phyloP scores from a whole-genome alignment of 1,140 invertebrate species.

The Nasonia giraulti region DNA sequence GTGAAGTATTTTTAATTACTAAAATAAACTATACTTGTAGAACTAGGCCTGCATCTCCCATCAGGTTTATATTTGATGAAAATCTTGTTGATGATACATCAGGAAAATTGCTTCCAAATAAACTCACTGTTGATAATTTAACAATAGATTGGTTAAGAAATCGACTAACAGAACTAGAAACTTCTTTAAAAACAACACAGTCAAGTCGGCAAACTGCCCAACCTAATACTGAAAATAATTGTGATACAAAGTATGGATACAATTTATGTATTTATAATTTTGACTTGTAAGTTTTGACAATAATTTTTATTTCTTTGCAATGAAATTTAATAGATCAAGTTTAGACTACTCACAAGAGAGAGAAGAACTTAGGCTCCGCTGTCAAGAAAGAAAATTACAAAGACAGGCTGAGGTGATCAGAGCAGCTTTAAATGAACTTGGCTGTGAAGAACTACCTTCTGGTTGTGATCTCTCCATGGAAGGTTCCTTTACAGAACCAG shows the following conservation, averaged over 20 bases:
- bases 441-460: conserved; percentile 89
- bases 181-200: conserved; percentile 69
- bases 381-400: conserved; percentile 86
- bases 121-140: conserved; percentile 91
- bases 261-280: not conserved
- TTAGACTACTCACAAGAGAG: conserved; percentile 72
- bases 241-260: conserved; percentile 63
- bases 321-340: conserved; percentile 54
- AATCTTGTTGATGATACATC: conserved; percentile 88
- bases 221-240: conserved; percentile 64
- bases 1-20: not conserved
- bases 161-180: conserved; percentile 85
- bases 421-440: conserved; percentile 87
- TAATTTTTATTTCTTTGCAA: conserved; percentile 29
- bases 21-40: conserved; percentile 66
- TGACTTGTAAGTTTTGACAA: conserved; percentile 13
- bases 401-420: conserved; percentile 88
- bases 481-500: conserved; percentile 70
- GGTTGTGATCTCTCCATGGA: conserved; percentile 85
- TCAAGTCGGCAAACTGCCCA: conserved; percentile 66
- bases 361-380: conserved; percentile 80
- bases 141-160: conserved; percentile 90
- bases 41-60: conserved; percentile 82
- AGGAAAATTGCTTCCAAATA: conserved; percentile 86
- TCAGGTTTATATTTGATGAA: conserved; percentile 89